Percentiles rank a stretch among this genome's conserved stretches.
These are phyloP conservation scores for Patella ulyssiponensis DNA, from an alignment of 2,888 invertebrate species.

Conservation along the genomic window DNA sequence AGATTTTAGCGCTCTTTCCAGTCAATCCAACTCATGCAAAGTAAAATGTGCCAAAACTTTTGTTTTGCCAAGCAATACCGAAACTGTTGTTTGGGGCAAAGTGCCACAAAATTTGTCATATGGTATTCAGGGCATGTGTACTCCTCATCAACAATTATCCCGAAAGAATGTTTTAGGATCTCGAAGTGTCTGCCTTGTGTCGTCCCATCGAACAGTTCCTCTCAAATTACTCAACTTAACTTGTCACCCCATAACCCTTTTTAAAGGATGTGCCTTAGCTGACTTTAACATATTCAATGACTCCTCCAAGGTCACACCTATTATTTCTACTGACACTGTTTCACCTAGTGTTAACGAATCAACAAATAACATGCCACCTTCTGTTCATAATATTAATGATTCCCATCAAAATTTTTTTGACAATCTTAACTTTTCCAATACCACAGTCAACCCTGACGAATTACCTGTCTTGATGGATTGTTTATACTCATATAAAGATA, in stretches of 20 bases:
- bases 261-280: background rate
- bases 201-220: background rate
- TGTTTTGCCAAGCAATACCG: background rate
- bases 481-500: background rate
- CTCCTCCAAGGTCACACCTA: background rate
- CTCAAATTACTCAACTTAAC: conserved; percentile 1
- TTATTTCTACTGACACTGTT: background rate
- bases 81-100: conserved; percentile 1
- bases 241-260: background rate
- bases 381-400: background rate
- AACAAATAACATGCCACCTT: background rate
- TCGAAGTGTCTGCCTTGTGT: background rate
- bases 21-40: background rate
- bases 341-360: background rate
- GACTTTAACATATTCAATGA: background rate
- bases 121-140: background rate
- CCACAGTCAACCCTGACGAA: background rate
- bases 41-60: background rate
- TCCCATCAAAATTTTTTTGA: background rate
- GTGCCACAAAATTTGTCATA: background rate
- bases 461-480: background rate
- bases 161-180: conserved; percentile 1
- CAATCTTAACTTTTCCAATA: background rate
- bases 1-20: background rate
- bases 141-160: background rate